A percentile compares a stretch with the other conserved stretches of the same genome.
Evolutionary conservation across 2,888 invertebrate species (phyloP).

Genomic region (Pristionchus exspectatus): DNA sequence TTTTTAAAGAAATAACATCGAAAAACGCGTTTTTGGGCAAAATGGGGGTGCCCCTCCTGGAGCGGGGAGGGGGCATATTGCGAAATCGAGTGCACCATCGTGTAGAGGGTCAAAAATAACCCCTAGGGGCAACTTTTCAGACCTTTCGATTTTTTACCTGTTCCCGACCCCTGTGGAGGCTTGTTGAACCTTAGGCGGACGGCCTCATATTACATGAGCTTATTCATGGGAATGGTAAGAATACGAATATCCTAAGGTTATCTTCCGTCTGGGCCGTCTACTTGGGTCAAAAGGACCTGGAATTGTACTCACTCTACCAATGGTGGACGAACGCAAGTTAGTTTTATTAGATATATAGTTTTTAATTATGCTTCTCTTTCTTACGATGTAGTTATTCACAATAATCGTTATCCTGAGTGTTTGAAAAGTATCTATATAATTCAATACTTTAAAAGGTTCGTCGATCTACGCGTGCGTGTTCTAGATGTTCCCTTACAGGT

Average conservation of each 20-base stretch:
- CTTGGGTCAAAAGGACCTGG: conserved; percentile 53
- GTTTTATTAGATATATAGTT: not conserved
- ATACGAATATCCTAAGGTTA: conserved; percentile 62
- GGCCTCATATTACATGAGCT: no score
- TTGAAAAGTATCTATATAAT: not conserved
- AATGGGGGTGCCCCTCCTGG: no score
- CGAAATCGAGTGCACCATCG: no score
- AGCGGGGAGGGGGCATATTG: no score
- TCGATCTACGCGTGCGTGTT: conserved; percentile 7
- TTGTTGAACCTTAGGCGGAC: no score
- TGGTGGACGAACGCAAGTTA: conserved; percentile 36
- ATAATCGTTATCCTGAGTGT: not conserved
- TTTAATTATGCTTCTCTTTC: no score
- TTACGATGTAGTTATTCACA: not conserved
- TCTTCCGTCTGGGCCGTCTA: conserved; percentile 78
- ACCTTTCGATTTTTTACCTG: no score
- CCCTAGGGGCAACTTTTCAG: no score
- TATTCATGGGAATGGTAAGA: not conserved
- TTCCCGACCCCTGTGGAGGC: no score
- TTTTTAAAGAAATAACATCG: no score
- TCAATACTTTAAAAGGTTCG: not conserved
- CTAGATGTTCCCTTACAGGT: conserved; percentile 49
- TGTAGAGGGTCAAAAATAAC: no score
- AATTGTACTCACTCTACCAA: conserved; percentile 31
- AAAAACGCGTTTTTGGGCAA: no score